Evolutionary conservation across 2,797 vertebrate species (phyloP), one percentile per base, ranked within the genome.

Genomic region (Karalla daura): DNA sequence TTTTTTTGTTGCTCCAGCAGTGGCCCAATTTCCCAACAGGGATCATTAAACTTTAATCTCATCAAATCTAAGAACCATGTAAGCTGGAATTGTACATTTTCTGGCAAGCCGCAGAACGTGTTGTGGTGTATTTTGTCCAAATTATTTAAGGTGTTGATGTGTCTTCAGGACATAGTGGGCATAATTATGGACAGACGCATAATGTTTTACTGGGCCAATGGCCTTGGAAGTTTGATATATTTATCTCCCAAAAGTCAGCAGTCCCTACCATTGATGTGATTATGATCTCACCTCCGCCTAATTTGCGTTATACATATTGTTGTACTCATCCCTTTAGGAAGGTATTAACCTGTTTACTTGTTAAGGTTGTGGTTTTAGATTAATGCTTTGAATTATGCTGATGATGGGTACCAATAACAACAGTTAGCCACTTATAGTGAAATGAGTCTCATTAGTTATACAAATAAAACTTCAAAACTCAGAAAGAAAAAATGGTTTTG

Each of bases 31-130:
- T 73, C 56, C 68, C 62, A 80, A 54, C 23, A 56, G 66, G 64
- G 73, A 63, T 73, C 69, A 78, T 87, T 73, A 83, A 86, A 71
- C 58, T 81, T 87, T 87, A 0, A 86, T 85, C 70, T 63, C 17
- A 63, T 80, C 63, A 85, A 83, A 89, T 89, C 71, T 74, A 83
- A 86, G 67, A 87, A 78, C 58, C 74, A 20, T 87, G 85, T 87
- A 39, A 55, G 25, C 63, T 39, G 2, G 25, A 78, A 65, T 41
- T 66, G 27, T 47, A 86, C 60, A 71, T 76, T 83, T 84, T 72
- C 46, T 25, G 21, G 15, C 20, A 15, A 46, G 66, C 49, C 63
- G 28, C 65, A 52, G 3, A 63, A 69, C 54, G 54, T 66, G 33
- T 66, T 77, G 63, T 59, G 55, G 28, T 59, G 27, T 62, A 37